Conservation (phyloP, 2,888 invertebrate genomes). For the Hypolimnas misippus region DNA sequence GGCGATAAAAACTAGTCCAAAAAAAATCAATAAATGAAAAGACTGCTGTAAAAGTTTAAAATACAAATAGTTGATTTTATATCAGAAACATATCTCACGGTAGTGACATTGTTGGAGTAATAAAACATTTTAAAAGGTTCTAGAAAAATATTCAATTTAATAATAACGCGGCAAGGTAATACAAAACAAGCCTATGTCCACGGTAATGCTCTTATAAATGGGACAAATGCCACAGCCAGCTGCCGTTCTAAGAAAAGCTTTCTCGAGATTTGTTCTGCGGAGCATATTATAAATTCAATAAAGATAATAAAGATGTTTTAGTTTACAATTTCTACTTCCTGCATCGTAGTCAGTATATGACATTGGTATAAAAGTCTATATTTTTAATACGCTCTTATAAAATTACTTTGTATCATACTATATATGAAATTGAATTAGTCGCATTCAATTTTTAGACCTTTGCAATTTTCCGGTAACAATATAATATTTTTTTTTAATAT, state of each 20-base stretch:
- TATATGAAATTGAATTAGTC: no score
- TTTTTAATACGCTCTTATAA: no score
- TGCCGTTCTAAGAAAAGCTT: constrained; percentile 7
- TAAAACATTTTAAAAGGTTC: not conserved
- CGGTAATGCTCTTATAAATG: constrained; percentile 1
- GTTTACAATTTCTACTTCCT: not conserved
- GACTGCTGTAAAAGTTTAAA: no score
- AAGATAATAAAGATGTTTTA: not conserved
- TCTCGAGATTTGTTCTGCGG: constrained; percentile 6
- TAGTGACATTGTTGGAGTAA: not conserved
- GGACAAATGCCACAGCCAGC: constrained; percentile 6
- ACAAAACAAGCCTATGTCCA: constrained; percentile 7
- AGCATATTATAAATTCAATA: constrained; percentile 9
- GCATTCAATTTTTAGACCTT: no score
- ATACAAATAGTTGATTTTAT: no score
- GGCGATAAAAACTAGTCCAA: not conserved
- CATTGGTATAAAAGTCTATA: no score
- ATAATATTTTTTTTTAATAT: no score
- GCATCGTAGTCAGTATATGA: no score
- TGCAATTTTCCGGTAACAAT: no score
- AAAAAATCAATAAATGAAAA: not conserved
- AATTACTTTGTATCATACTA: no score
- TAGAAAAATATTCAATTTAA: not conserved
- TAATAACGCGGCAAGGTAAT: not conserved
- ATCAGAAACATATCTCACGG: no score